phyloP scores from a whole-genome alignment of 2,888 invertebrate species.

The Drosophila acutilabella region DNA sequence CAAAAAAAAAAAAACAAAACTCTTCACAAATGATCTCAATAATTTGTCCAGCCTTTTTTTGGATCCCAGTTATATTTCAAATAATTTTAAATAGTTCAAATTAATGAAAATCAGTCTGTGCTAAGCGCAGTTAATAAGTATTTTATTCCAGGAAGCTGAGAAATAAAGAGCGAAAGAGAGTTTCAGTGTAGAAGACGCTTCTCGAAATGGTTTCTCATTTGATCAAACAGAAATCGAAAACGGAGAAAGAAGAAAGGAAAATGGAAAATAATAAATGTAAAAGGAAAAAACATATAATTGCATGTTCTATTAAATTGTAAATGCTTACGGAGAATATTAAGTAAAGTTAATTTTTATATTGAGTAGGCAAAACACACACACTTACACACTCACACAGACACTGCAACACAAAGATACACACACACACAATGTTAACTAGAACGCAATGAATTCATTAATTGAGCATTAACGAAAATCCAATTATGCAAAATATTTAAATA shows the following conservation, averaged over 20 bases:
- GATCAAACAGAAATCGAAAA: constrained; percentile 45
- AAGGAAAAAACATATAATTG: constrained; percentile 13
- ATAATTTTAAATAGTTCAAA: constrained; percentile 25
- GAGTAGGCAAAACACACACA: constrained; percentile 40
- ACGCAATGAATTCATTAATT: constrained; percentile 67
- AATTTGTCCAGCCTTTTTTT: constrained; percentile 43
- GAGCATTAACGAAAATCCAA: constrained; percentile 53
- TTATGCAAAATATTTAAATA: constrained; percentile 26
- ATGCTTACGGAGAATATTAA: constrained; percentile 53
- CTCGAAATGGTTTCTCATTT: constrained; percentile 54
- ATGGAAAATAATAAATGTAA: constrained; percentile 6
- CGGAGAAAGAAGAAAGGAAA: constrained; percentile 23
- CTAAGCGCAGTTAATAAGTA: constrained; percentile 29
- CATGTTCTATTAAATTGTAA: constrained; percentile 54
- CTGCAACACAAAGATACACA: constrained; percentile 15
- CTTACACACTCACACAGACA: constrained; percentile 26
- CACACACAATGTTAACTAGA: constrained; percentile 68
- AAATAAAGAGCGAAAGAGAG: constrained; percentile 5
- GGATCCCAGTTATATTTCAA: constrained; percentile 35
- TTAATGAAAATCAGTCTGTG: constrained; percentile 22
- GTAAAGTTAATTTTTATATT: constrained; percentile 63
- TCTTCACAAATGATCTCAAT: constrained; percentile 70
- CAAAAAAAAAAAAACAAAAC: constrained; percentile 14
- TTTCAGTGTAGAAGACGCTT: constrained; percentile 40
- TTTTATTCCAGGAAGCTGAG: constrained; percentile 14